These are phyloP conservation scores for Microctonus aethiopoides DNA, from an alignment of 2,888 invertebrate species.

Conservation along the genomic window DNA sequence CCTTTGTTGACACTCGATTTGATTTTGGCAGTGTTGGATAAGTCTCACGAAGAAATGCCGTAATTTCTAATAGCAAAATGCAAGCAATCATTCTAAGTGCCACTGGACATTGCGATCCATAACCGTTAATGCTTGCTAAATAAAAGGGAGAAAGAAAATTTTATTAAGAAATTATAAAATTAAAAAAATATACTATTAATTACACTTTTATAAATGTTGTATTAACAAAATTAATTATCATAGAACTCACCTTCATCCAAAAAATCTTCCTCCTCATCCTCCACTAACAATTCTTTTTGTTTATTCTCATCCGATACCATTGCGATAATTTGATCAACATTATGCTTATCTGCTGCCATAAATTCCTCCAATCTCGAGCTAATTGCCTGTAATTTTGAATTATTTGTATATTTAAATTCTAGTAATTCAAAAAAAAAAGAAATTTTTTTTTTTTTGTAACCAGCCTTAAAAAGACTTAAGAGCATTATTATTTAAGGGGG, in stretches of 20 bases:
- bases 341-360: conserved; percentile 82
- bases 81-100: conserved; percentile 93
- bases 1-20: conserved; percentile 77
- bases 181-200: too few species aligned
- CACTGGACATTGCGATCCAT: conserved; percentile 87
- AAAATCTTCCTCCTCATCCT: conserved; percentile 97
- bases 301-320: conserved; percentile 81
- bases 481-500: too few species aligned
- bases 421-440: too few species aligned
- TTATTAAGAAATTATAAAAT: too few species aligned
- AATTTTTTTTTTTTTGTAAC: too few species aligned
- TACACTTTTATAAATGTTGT: too few species aligned
- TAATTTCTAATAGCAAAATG: conserved; percentile 94
- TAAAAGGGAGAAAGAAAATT: too few species aligned
- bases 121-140: conserved; percentile 75
- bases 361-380: conserved; percentile 93
- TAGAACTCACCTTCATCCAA: conserved; percentile 84
- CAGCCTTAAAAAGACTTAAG: too few species aligned
- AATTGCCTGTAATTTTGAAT: conserved; percentile 77
- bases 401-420: too few species aligned
- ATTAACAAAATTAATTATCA: too few species aligned
- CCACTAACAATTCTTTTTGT: conserved; percentile 81
- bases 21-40: conserved; percentile 88
- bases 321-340: conserved; percentile 75
- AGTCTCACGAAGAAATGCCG: conserved; percentile 95